Base-by-base conservation (phyloP, 1,140 invertebrate species). In the Pseudomyrmex pallidus region DNA sequence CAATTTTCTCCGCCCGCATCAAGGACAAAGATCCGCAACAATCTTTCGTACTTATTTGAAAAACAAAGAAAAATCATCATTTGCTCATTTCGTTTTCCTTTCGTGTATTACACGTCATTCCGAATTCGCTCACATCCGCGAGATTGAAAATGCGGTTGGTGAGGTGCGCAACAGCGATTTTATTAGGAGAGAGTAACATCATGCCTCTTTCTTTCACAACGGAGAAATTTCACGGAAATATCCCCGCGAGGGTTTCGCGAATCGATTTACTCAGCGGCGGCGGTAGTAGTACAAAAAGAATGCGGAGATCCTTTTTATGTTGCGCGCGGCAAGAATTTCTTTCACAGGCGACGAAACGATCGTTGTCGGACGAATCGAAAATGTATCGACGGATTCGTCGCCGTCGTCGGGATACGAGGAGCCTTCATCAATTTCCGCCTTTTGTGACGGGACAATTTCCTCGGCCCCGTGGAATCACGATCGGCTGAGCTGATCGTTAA, bases 221-320 rank as follows among this genome's bases (percentile, higher is more conserved):
- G 4, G 44, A 59, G 15, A 35, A 72, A 80, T 80, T 70, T 61
- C 22, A 72, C 22, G 20, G 1, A 25, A 15, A 50, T 54, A 72
- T 59, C 35, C 25, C 44, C 64, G 44, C 17, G 8, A 25, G 63
- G 57, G 52, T 22, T 72, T 61, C 59, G 52, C 35, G 72, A 86
- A 86, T 83, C 72, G 44, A 72, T 86, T 61, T 72, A 44, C 4
- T 48, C 15, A 22, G 64, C 20, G n/a, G 52, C 44, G 35, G 64
- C n/a, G 20, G 52, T 22, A 15, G 48, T 20, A 9, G 12, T 35
- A 35, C 12, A 61, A 61, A 67, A 74, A 56, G 44, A 13, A 62
- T 17, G 13, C 13, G 63, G 25, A 4, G 44, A 68, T 63, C 2
- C 68, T 85, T 70, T 85, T 80, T 54, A 76, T 86, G 35, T 35